phyloP scores from a whole-genome alignment of 92 coral and sea anemone species.

The Parazoanthus swiftii region DNA sequence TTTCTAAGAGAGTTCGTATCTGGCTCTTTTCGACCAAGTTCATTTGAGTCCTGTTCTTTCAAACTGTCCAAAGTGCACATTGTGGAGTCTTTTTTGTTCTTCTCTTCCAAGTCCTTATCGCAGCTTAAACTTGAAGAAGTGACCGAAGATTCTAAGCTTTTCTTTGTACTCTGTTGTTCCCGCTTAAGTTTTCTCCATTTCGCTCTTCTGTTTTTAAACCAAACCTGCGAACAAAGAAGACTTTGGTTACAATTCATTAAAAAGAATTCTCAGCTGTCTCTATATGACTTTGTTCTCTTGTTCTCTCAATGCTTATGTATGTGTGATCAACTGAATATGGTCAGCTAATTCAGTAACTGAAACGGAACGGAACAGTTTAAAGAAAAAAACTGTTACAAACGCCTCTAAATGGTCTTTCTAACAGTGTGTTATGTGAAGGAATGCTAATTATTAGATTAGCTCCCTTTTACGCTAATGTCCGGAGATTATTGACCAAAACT shows the following conservation, averaged over 20 bases:
- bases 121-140: slow-evolving; percentile 6
- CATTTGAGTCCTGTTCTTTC: slow-evolving; percentile 22
- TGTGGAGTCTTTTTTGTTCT: slow-evolving; percentile 31
- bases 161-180: slow-evolving; percentile 71
- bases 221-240: slow-evolving; percentile 61
- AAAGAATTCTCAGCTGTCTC: neutral
- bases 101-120: slow-evolving; percentile 15
- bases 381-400: neutral
- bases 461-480: neutral
- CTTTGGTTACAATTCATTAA: neutral
- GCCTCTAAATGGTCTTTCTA: neutral
- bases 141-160: slow-evolving; percentile 41
- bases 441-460: slow-evolving; percentile 1
- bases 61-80: slow-evolving; percentile 5
- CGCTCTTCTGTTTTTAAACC: slow-evolving; percentile 99
- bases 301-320: neutral
- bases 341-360: neutral
- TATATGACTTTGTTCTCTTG: neutral
- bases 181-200: slow-evolving; percentile 97
- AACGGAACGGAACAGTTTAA: neutral
- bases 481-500: neutral
- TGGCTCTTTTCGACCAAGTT: slow-evolving; percentile 11
- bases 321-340: neutral
- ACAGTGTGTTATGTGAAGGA: slow-evolving; percentile 22
- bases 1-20: neutral